phyloP scores from a whole-genome alignment of 2,888 invertebrate species.

The Bellardia bayeri region DNA sequence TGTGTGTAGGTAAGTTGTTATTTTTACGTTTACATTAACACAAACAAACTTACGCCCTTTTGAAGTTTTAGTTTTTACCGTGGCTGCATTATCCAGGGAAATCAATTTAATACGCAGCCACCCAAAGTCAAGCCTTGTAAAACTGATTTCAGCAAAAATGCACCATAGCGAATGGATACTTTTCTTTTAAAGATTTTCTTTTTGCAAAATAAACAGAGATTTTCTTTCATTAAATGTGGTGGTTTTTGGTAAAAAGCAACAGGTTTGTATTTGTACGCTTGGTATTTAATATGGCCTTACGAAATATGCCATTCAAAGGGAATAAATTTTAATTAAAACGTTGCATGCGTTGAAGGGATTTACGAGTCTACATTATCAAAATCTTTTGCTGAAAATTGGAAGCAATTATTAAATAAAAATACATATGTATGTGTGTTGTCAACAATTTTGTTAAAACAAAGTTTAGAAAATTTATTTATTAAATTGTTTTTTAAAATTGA shows the following conservation, averaged over 20 bases:
- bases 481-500: too few species aligned
- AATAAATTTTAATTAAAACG: not conserved
- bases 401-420: too few species aligned
- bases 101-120: constrained; percentile 56
- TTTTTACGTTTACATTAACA: constrained; percentile 30
- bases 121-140: not conserved
- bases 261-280: too few species aligned
- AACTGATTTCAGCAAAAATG: not conserved
- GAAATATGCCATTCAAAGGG: not conserved
- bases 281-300: too few species aligned
- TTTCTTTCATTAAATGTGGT: too few species aligned
- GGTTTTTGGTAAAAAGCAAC: too few species aligned
- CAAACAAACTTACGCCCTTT: constrained; percentile 61
- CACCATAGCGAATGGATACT: not conserved
- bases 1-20: not conserved
- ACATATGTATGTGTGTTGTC: too few species aligned
- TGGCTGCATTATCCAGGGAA: constrained; percentile 53
- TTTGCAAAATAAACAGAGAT: not conserved
- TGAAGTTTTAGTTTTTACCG: constrained; percentile 23
- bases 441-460: too few species aligned
- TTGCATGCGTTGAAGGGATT: too few species aligned
- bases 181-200: not conserved
- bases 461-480: too few species aligned
- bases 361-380: too few species aligned
- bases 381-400: too few species aligned